Base-by-base conservation (phyloP, 2,888 invertebrate genomes). In the Trichopria drosophilae region DNA sequence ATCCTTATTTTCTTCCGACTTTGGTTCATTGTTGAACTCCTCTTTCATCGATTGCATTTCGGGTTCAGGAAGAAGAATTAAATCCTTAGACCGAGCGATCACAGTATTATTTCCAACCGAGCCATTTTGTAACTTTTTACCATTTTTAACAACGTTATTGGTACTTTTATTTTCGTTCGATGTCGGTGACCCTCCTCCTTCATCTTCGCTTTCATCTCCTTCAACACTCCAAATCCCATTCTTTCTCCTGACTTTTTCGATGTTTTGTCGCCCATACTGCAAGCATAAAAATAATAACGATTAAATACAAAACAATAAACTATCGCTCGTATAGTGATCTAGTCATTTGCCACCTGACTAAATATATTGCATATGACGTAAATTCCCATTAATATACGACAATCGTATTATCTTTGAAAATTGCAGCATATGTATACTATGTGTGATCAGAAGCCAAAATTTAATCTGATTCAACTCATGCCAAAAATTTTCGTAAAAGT, bases 241-340 rank as follows among this genome's bases (percentile, higher is more conserved):
- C 35, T 79, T 76, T 80, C 82, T 71, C 37, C 55, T 70, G 3
- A 71, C 73, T 41, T 62, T 69, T 56, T 74, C 74, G 44, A 74
- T 74, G 42, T 90, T 89, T 67, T 86, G 86, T 53, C 90, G 80
- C 42, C 92, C 92, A 79, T 89, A 90, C 90, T 91, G 79, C 4
- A 81, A 79, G n/a, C n/a, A n/a, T n/a, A n/a, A n/a, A n/a, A 59
- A 51, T 57, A 66, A 55, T 19, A 7, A 20, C 10, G 28, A 44
- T 20, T 3, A 2, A 34, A 34, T 29, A 29, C 3, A 40, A 23
- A n/a, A n/a, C n/a, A n/a, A n/a, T n/a, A n/a, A n/a, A n/a, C n/a
- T n/a, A n/a, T n/a, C n/a, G n/a, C n/a, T n/a, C n/a, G n/a, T n/a
- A n/a, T n/a, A n/a, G n/a, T n/a, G n/a, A n/a, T n/a, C n/a, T n/a